Base-by-base conservation (phyloP, 2,888 invertebrate species). In the Thecocarcelia acutangulata region DNA sequence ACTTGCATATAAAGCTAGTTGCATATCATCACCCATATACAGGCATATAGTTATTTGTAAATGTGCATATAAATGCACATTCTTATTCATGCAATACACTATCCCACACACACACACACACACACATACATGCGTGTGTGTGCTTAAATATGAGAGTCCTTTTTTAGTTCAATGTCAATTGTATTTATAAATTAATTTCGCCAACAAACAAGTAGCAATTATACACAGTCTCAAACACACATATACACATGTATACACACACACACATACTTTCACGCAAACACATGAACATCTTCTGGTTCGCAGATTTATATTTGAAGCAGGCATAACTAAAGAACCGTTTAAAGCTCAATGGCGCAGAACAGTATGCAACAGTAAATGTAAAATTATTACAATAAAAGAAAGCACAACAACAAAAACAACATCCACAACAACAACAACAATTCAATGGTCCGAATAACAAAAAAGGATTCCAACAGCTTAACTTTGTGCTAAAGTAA, bases 181-280 rank as follows among this genome's bases (percentile, higher is more conserved):
- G 80, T 80, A 78, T 78, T 82, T 84, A 77, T 78, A 84, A 84
- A 84, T 84, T 84, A 84, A 80, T 84, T 84, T 84, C 80, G 66
- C 75, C 76, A 70, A 78, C 24, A 64, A 59, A 80, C 56, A 56
- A 64, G 58, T 33, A 50, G 42, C 46, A 68, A 78, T 28, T 33
- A 66, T 58, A 24, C 33, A n/a, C 52, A 76, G n/a, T 21, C 19
- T 17, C 33, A 42, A 33, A 19, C 21, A 12, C 13, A n/a, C 42
- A 21, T n/a, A 59, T n/a, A 42, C 21, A 46, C 17, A 50, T 12
- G 13, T 19, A 6, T 3, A 19, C 12, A n/a, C 21, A 37, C 1
- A 17, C 50, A 50, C 40, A 37, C 46, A 46, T 9, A 24, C n/a
- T 52, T 50, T 46, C 12, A 46, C 37, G 15, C 37, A 15, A 12